Percentiles rank a stretch among this genome's conserved stretches.
These are phyloP conservation scores for Adelges cooleyi DNA, from an alignment of 1,140 invertebrate genomes.

Conservation along the genomic window DNA sequence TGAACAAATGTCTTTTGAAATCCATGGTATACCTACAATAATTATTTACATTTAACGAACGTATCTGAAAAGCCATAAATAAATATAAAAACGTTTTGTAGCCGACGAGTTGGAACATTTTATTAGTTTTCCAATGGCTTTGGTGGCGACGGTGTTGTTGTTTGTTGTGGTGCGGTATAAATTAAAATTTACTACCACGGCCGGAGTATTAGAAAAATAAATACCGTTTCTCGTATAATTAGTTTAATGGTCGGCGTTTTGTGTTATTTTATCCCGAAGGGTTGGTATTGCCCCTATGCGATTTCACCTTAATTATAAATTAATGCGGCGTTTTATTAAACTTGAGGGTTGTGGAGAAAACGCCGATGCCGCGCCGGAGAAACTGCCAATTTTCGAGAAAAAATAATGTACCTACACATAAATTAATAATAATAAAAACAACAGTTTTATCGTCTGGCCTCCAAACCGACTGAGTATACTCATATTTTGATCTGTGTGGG, in stretches of 20 bases:
- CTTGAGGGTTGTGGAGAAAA: neutral
- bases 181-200: constrained; percentile 25
- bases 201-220: constrained; percentile 26
- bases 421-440: too few species aligned
- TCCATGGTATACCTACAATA: too few species aligned
- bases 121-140: constrained; percentile 6
- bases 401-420: too few species aligned
- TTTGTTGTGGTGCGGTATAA: neutral
- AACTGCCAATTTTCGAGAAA: constrained; percentile 2
- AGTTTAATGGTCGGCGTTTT: constrained; percentile 22
- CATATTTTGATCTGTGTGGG: too few species aligned
- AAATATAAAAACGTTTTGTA: constrained; percentile 13
- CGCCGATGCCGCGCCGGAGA: neutral
- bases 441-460: too few species aligned
- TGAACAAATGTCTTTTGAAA: too few species aligned
- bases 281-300: constrained; percentile 12
- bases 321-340: constrained; percentile 25
- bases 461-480: too few species aligned
- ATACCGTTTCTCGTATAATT: constrained; percentile 24
- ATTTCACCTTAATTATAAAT: constrained; percentile 25
- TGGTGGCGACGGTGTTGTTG: neutral
- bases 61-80: constrained; percentile 11
- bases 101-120: neutral
- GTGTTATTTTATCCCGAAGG: constrained; percentile 18
- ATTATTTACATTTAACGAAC: too few species aligned